Base-by-base conservation (phyloP, 2,113 vertebrate species). In the Podarcis muralis region DNA sequence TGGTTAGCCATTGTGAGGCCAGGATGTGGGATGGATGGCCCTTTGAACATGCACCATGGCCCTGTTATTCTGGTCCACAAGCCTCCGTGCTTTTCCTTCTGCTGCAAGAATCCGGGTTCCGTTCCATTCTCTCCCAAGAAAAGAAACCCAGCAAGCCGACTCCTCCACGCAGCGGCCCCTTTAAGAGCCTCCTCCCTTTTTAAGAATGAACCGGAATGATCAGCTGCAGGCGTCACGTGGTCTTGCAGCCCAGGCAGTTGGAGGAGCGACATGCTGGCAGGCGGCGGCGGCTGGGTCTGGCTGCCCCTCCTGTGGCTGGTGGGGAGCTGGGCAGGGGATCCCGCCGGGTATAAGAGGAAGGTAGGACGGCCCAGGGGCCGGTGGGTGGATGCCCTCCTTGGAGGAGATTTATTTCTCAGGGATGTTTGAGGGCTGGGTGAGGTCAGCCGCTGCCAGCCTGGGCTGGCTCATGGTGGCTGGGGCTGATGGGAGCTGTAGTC, bases 161-260 rank as follows among this genome's bases (percentile, higher is more conserved):
- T 30, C 76, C 12, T 20, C 16, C 27, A 3, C 4, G 65, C 12
- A 0, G 88, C 37, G 83, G 86, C 71, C 27, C 90, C 92, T 90
- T 88, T 91, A 88, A 87, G 87, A 74, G 75, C 30, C 1, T 6
- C 7, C 43, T 0, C 13, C 8, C 81, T 62, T 88, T 37, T 65
- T 43, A 86, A 84, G 81, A 53, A 27, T 6, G 32, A 48, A 30
- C 43, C 32, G 87, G 30, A 82, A 37, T 3, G 48, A 65, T 81
- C 90, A 86, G 90, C 80, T 23, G 85, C 0, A 13, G 48, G 11
- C 18, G 59, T 89, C 92, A 92, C 87, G 81, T 93, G 91, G 68
- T 13, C 2, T 40, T n/a, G 57, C 76, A 35, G 15, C 68, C 69
- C 30, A 1, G 40, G 53, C 23, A 53, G 80, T 40, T 25, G 59